Base-by-base conservation (phyloP, 1,140 invertebrate genomes). In the Zophobas atratus region DNA sequence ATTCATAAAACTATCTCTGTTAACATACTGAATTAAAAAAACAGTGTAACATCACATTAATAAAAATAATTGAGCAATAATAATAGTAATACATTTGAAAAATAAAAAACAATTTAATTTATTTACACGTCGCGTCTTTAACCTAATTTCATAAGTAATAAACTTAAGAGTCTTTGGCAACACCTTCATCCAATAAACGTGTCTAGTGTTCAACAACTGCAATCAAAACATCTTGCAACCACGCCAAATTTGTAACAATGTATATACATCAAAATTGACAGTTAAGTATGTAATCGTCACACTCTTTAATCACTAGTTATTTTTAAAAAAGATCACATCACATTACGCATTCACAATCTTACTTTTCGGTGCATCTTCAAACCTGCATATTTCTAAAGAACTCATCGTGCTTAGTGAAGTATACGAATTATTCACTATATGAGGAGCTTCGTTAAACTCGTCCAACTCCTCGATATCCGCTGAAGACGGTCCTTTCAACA, bases 361-460 rank as follows among this genome's bases (percentile, higher is more conserved):
- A 38, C 75, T 84, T 76, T 85, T 85, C 5, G 79, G 53, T 39
- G 83, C 75, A 38, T 86, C 85, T 32, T 86, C 85, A 71, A 82
- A 86, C 41, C 80, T 76, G 76, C 78, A 81, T 46, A 86, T 84
- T 34, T 86, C 85, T 43, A 85, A 74, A 4, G 84, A 85, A 43
- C 82, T 83, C 38, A 85, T 77, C 49, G 80, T 84, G 77, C 81
- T 84, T 49, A 85, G 76, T 1, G 85, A 86, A 1, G 85, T 84
- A 76, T 86, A 85, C 34, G 89, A 89, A 82, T 90, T 90, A 86
- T 95, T 93, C 2, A 95, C 89, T 73, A 94, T 92, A 84, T 97
- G 95, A 0, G 95, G 95, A n/a, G 96, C 95, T 87, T 97, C 95
- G 84, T 95, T 96, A 84, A 97, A 97, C 87, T 97, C 95, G 82